phyloP scores from a whole-genome alignment of 2,888 invertebrate genomes.

The Odontocolon sp. region DNA sequence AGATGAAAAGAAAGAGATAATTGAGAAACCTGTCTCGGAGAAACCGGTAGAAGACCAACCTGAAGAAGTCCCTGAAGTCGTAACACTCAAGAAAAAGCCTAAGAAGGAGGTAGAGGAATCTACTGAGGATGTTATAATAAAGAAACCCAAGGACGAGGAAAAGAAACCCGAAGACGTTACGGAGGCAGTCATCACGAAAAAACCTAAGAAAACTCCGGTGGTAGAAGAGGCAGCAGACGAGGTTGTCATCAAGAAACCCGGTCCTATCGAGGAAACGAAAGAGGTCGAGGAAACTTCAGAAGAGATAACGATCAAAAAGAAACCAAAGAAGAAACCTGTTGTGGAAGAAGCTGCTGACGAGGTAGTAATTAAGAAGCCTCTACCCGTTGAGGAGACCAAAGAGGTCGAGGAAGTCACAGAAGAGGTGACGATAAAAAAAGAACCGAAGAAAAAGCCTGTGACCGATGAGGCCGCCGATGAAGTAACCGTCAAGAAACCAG shows the following conservation, averaged over 20 bases:
- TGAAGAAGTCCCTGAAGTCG: slow-evolving; percentile 64
- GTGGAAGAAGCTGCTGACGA: slow-evolving; percentile 81
- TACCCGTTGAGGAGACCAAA: slow-evolving; percentile 66
- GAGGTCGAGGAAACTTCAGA: slow-evolving; percentile 70
- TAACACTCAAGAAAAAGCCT: slow-evolving; percentile 69
- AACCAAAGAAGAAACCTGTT: slow-evolving; percentile 67
- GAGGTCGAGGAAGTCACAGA: slow-evolving; percentile 62
- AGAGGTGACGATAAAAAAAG: slow-evolving; percentile 65
- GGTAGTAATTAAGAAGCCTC: slow-evolving; percentile 75
- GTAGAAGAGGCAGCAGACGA: slow-evolving; percentile 76
- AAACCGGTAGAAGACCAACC: slow-evolving; percentile 62
- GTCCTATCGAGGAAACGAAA: slow-evolving; percentile 65
- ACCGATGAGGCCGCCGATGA: slow-evolving; percentile 65
- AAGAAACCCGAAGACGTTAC: slow-evolving; percentile 65
- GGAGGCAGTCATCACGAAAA: slow-evolving; percentile 50
- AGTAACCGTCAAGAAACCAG: slow-evolving; percentile 68
- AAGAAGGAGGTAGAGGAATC: slow-evolving; percentile 67
- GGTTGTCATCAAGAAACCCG: slow-evolving; percentile 75
- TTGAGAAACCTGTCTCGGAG: slow-evolving; percentile 62
- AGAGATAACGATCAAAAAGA: slow-evolving; percentile 69
- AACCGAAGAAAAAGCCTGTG: slow-evolving; percentile 67
- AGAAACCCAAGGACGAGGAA: slow-evolving; percentile 67
- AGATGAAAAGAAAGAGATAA: slow-evolving; percentile 60
- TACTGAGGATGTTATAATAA: slow-evolving; percentile 65
- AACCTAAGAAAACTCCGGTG: slow-evolving; percentile 70